Evolutionary conservation across 2,888 invertebrate genomes (phyloP), one percentile per base, ranked within the genome.

Genomic region (Drosophila macrospina): DNA sequence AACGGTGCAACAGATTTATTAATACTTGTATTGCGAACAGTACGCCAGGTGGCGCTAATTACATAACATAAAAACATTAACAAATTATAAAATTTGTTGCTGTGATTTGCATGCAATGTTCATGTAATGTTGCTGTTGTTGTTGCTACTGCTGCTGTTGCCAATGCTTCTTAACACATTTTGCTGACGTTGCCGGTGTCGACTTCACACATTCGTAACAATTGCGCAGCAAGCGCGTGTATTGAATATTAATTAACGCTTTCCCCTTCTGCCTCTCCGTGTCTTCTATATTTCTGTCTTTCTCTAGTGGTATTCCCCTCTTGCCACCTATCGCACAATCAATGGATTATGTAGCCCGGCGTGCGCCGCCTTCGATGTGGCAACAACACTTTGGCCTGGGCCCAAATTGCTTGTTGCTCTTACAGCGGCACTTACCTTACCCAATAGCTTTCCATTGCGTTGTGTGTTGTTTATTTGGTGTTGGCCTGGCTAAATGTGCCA

Each of bases 381-480:
- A 74, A 74, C 71, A 59, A 57, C 71, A 54, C n/a, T 50, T 57
- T 57, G 39, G 52, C 47, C 45, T 10, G 54, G 30, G 34, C 47
- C 45, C 45, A 56, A 51, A 55, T 64, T 57, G 50, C 51, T 69
- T n/a, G 15, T 32, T 34, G 34, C 48, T 47, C 45, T 71, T 75
- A 67, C 82, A 68, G 62, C 77, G 72, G 75, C 89, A 86, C 88
- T 88, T 89, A 89, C 88, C 87, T 89, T 86, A 88, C 87, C 75
- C 87, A 89, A 88, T 68, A 72, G 63, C 62, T 62, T 55, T 62
- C 55, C 47, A 55, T 68, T 65, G 60, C 61, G 56, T 71, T 52
- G 30, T 41, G 5, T 65, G 36, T 45, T 62, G 39, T 59, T 30
- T 63, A 61, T 69, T 74, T 74, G 51, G 56, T 62, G 70, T 84